Evolutionary conservation across 2,113 vertebrate species (phyloP).

Genomic region (Hyla sarda): DNA sequence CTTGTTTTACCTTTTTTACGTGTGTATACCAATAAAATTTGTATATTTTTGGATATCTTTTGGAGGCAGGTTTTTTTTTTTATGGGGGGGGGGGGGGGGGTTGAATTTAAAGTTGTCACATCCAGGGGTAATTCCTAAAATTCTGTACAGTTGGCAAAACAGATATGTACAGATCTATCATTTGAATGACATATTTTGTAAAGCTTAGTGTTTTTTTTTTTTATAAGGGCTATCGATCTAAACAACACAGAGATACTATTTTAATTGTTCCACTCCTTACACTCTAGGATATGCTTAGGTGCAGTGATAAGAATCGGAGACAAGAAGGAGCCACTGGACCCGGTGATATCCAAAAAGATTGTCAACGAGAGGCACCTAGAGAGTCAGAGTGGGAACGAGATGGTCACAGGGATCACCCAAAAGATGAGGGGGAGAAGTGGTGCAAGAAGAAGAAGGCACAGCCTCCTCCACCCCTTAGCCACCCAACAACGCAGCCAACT

Average conservation of each 20-base stretch:
- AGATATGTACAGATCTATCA: background rate
- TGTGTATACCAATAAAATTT: no score
- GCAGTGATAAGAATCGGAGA: conserved; percentile 54
- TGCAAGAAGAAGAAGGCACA: conserved; percentile 36
- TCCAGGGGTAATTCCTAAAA: no score
- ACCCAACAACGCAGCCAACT: background rate
- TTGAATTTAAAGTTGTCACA: background rate
- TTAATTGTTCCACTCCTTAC: background rate
- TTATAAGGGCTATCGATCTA: background rate
- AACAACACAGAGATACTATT: background rate
- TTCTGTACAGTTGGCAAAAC: no score
- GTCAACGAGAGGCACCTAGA: conserved; percentile 27
- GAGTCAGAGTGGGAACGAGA: conserved; percentile 55
- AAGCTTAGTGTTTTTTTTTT: background rate
- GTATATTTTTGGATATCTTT: no score
- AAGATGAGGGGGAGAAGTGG: conserved; percentile 46
- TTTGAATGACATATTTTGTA: background rate
- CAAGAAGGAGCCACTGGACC: conserved; percentile 39
- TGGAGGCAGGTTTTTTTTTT: no score
- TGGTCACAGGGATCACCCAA: conserved; percentile 30
- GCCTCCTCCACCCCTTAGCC: background rate
- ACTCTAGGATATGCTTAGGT: conserved; percentile 53
- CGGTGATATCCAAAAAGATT: conserved; percentile 49
- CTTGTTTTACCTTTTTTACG: no score
- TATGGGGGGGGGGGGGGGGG: no score